A percentile compares a stretch with the other conserved stretches of the same genome.
Conservation (phyloP, 2,797 vertebrate species). For the Miichthys miiuy region DNA sequence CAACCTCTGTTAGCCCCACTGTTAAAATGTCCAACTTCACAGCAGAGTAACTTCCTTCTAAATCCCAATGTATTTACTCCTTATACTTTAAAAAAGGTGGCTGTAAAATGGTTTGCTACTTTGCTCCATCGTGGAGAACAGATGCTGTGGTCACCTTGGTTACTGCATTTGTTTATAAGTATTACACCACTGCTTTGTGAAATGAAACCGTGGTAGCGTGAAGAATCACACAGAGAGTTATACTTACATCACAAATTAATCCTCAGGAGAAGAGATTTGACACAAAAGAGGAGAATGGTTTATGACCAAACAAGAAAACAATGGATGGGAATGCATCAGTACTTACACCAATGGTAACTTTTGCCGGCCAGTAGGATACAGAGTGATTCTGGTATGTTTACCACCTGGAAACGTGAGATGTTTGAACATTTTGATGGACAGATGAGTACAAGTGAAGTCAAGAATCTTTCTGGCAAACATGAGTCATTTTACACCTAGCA, state of each 20-base stretch:
- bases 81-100: background rate
- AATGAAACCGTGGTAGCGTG: background rate
- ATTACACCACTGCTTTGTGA: background rate
- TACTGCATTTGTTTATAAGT: background rate
- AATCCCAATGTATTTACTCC: background rate
- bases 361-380: constrained; percentile 67
- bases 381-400: constrained; percentile 70
- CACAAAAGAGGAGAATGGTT: constrained; percentile 33
- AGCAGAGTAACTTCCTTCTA: no score
- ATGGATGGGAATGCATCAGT: constrained; percentile 4
- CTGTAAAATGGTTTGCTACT: background rate
- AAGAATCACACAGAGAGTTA: background rate
- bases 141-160: background rate
- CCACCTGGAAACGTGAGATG: constrained; percentile 70
- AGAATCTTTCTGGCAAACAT: background rate
- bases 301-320: constrained; percentile 20
- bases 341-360: constrained; percentile 86
- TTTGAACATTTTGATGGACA: constrained; percentile 34
- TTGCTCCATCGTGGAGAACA: background rate
- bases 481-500: background rate
- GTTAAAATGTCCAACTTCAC: no score
- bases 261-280: constrained; percentile 32
- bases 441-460: constrained; percentile 1
- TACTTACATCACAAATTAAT: constrained; percentile 58
- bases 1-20: no score